Base-by-base conservation (phyloP, 2,797 vertebrate genomes). In the Acrossocheilus wenchowensis region DNA sequence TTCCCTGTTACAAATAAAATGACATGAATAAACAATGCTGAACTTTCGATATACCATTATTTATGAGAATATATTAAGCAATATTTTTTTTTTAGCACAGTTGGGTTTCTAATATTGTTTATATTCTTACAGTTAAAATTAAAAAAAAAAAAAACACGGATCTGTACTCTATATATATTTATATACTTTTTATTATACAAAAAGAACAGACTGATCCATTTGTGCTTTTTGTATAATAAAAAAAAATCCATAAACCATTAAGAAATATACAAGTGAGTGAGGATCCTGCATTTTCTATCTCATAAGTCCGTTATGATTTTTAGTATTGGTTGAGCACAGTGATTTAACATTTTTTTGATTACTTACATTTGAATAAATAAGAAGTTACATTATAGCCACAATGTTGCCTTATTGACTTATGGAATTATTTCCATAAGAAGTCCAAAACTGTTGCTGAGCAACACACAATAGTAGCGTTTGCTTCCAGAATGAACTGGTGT, bases 1-100 rank as follows among this genome's bases (percentile, higher is more conserved):
- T 95, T 94, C 14, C 96, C 96, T 96, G 91, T 73, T 73, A 69
- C 4, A 17, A 81, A 79, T 62, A 54, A 50, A 87, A 52, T 15
- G 0, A 48, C 34, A 17, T 30, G 5, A 21, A 4, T 64, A 36
- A 68, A 48, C 23, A 21, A 12, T 11, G n/a, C 39, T 10, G 15
- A 45, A 45, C 21, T 36, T 66, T 34, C 6, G 1, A 68, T 68
- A 19, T 19, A 15, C 26, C 62, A 30, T 15, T 30, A 60, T 68
- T 68, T 14, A 60, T 60, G 30, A 17, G 10, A 30, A 52, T 34
- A 75, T 4, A 71, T 71, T 41, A 71, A 41, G 19, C 36, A 71
- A 41, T 23, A 71, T 30, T 30, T 30, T 30, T 30, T 30, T 30
- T 30, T 30, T 30, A 30, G 30, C 30, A 30, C 30, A 30, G 2